Evolutionary conservation across 92 coral and sea anemone species (phyloP).

Genomic region (Epizoanthus rinbou): DNA sequence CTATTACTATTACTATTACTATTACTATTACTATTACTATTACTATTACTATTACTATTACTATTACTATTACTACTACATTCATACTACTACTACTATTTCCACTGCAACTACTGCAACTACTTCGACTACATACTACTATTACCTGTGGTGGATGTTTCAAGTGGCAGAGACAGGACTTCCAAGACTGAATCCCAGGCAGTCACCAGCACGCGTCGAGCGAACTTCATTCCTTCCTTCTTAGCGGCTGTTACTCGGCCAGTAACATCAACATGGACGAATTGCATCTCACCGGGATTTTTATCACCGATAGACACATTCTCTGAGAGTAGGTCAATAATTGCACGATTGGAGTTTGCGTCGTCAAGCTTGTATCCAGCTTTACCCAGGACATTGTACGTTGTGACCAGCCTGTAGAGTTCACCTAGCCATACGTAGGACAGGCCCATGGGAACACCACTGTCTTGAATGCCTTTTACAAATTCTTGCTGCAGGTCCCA

Average conservation of each 20-base stretch:
- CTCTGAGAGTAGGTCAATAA: conserved; percentile 78
- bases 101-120: neutral
- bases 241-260: conserved; percentile 81
- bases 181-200: conserved; percentile 98
- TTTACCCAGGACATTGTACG: conserved; percentile 94
- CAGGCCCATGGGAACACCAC: conserved; percentile 92
- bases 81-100: neutral
- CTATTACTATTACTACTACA: neutral
- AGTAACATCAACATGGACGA: conserved; percentile 81
- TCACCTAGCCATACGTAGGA: conserved; percentile 99
- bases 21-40: no score
- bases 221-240: conserved; percentile 96
- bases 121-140: neutral
- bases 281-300: conserved; percentile 64
- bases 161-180: conserved; percentile 89
- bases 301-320: conserved; percentile 69
- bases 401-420: conserved; percentile 92
- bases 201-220: conserved; percentile 84
- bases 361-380: conserved; percentile 89
- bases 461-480: conserved; percentile 74
- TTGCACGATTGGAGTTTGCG: conserved; percentile 74
- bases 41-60: neutral
- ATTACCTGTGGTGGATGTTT: conserved; percentile 84
- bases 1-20: no score
- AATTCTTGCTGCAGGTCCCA: conserved; percentile 79